Evolutionary conservation across 2,888 invertebrate genomes (phyloP), one percentile per base, ranked within the genome.

Genomic region (Agrotis ipsilon): DNA sequence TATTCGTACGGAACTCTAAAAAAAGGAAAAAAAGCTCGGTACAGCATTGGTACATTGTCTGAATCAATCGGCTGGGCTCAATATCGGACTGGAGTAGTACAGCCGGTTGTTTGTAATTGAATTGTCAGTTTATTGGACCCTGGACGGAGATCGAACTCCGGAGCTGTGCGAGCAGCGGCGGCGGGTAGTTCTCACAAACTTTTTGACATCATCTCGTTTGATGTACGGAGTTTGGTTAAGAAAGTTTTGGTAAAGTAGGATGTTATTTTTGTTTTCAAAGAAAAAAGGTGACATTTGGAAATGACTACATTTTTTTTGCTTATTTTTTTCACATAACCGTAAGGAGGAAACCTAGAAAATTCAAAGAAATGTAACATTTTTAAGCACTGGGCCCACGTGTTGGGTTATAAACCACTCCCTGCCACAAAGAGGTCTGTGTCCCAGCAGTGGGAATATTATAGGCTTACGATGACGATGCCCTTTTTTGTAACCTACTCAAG

Each of bases 61-160:
- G 85, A 86, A 86, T 86, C 87, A 89, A 89, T 88, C 83, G 82
- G 76, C 75, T 66, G 75, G 75, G 76, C 75, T 81, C 85, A 84
- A 82, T 86, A 83, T 81, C 76, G 80, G 74, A 79, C 81, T 80
- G 76, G 84, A 84, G 80, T 86, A 85, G 80, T 86, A 85, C 84
- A 81, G 87, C 68, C 71, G 78, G 87, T 87, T 88, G 86, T 89
- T 88, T 89, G 89, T 92, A 91, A 92, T 92, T 91, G 91, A 91
- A 92, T 92, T 87, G 91, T 90, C 90, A 86, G 86, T 90, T 90
- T 92, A 92, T 91, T 87, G 91, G 86, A 70, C 92, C 90, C 91
- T 74, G 75, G 88, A 74, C 85, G 77, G 78, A 83, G 68, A 68
- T 84, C 80, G 76, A 63, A 79, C 70, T 72, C 60, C 69, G 52